These are phyloP conservation scores for Oreotragus oreotragus DNA, from an alignment of 2,113 vertebrate genomes.

Conservation along the genomic window DNA sequence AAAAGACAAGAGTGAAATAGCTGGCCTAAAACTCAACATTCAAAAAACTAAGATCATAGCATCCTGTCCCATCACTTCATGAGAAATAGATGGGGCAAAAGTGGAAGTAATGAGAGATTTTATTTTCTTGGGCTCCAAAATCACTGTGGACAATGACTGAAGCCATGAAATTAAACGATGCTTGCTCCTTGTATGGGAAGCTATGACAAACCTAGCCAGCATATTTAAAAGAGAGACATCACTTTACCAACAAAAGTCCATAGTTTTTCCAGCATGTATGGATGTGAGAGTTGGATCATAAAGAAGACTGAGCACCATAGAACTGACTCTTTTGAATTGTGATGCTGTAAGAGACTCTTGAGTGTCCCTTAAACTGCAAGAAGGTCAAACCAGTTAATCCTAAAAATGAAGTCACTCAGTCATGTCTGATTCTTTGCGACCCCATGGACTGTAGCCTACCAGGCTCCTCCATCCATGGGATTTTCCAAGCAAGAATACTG, in stretches of 20 bases:
- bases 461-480: no score
- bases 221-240: not conserved
- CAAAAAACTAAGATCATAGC: not conserved
- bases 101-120: not conserved
- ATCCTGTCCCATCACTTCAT: not conserved
- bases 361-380: not conserved
- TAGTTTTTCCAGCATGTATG: not conserved
- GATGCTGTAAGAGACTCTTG: not conserved
- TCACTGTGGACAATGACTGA: not conserved
- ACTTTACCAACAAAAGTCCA: not conserved
- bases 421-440: no score
- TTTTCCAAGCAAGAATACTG: no score
- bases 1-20: not conserved
- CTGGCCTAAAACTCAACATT: not conserved
- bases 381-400: not conserved
- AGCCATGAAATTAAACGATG: not conserved
- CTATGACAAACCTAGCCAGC: not conserved
- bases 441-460: no score
- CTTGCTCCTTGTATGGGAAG: not conserved
- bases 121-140: not conserved
- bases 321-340: not conserved
- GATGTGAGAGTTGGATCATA: not conserved
- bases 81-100: not conserved
- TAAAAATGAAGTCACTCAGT: not conserved
- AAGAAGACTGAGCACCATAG: not conserved